phyloP scores from a whole-genome alignment of 2,888 invertebrate genomes.

The Agrotis exclamationis region DNA sequence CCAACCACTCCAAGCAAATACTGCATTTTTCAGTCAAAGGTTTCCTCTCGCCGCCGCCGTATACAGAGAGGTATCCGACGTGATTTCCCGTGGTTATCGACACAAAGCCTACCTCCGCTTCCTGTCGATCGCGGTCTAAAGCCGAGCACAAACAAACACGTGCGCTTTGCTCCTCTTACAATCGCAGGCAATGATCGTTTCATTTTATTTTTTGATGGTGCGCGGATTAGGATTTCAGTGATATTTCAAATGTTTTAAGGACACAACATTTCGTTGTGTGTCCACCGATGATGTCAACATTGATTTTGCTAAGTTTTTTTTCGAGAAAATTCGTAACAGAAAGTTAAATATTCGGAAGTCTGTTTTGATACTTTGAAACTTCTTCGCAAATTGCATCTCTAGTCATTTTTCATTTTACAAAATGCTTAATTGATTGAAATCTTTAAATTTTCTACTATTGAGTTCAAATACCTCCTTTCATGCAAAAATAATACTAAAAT shows the following conservation, averaged over 20 bases:
- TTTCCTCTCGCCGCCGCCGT: not conserved
- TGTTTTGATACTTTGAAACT: not conserved
- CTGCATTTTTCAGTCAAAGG: not conserved
- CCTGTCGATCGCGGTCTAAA: constrained; percentile 43
- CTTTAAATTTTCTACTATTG: not conserved
- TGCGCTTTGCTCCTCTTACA: constrained; percentile 38
- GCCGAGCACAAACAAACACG: constrained; percentile 48
- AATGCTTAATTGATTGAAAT: not conserved
- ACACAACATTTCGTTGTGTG: no score
- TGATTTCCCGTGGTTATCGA: constrained; percentile 56
- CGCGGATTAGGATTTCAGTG: not conserved
- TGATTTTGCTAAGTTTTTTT: no score
- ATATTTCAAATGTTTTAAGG: no score
- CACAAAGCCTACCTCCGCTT: constrained; percentile 55
- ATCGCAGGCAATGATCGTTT: constrained; percentile 27
- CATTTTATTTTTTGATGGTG: constrained; percentile 20
- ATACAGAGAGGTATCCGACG: constrained; percentile 19
- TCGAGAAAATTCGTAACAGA: no score
- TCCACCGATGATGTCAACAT: no score
- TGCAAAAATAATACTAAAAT: not conserved
- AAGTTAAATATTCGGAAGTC: no score
- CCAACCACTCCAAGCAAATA: not conserved
- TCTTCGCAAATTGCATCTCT: no score
- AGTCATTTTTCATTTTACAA: not conserved
- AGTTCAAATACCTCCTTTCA: not conserved